These are phyloP conservation scores for Indicator indicator DNA, from an alignment of 2,113 vertebrate genomes.

Conservation along the genomic window DNA sequence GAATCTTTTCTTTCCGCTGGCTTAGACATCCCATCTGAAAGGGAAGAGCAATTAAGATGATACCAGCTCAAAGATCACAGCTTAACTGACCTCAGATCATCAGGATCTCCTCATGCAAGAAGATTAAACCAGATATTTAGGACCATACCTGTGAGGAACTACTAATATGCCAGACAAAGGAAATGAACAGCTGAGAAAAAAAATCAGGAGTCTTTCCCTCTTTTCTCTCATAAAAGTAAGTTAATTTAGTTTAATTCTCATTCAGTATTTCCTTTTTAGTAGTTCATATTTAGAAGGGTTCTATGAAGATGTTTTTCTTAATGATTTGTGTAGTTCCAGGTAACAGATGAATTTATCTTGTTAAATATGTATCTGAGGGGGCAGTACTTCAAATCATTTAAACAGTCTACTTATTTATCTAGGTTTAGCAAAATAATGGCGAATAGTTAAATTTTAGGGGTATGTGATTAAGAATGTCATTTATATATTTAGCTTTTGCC, in stretches of 20 bases:
- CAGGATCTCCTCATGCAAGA: background rate
- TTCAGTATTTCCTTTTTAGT: background rate
- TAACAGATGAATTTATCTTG: background rate
- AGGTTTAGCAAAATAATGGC: background rate
- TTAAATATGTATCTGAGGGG: background rate
- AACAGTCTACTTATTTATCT: background rate
- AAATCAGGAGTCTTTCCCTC: background rate
- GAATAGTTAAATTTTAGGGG: background rate
- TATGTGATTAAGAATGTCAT: background rate
- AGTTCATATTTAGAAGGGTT: background rate
- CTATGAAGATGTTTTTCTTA: background rate
- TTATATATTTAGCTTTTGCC: background rate
- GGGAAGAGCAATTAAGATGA: slow-evolving; percentile 78
- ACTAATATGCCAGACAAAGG: background rate
- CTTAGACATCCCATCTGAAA: slow-evolving; percentile 93
- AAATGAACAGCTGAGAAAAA: background rate
- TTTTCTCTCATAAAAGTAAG: background rate
- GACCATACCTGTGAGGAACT: background rate
- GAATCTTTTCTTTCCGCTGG: slow-evolving; percentile 93
- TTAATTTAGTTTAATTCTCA: background rate
- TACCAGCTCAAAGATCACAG: background rate
- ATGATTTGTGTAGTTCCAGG: background rate
- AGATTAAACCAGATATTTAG: background rate
- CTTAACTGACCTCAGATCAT: background rate
- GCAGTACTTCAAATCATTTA: background rate